Conservation (phyloP, 92 coral and sea anemone genomes). For the Heliopora coerulea region DNA sequence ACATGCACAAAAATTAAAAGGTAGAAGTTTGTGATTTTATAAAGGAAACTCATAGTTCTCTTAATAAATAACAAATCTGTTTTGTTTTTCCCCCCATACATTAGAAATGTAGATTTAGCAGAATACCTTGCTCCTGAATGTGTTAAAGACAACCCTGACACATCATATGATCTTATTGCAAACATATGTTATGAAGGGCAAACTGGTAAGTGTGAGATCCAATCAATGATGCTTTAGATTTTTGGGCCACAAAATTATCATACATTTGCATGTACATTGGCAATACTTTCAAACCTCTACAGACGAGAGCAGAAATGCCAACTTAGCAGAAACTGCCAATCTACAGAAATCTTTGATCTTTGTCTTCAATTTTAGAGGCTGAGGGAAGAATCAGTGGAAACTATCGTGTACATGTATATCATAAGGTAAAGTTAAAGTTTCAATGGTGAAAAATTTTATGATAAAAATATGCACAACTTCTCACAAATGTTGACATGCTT, state of each 20-base stretch:
- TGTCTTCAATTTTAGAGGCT: conserved; percentile 27
- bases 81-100: no score
- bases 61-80: background rate
- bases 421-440: no score
- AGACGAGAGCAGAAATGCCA: no score
- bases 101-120: conserved; percentile 88
- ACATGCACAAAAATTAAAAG: background rate
- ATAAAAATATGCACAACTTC: no score
- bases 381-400: conserved; percentile 59
- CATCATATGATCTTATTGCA: conserved; percentile 92
- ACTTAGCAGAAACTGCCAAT: no score
- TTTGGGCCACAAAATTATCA: no score
- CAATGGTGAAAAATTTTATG: no score
- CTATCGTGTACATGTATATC: conserved; percentile 84
- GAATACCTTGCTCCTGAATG: conserved; percentile 82
- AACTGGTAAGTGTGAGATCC: conserved; percentile 53
- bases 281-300: no score
- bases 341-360: background rate
- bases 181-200: conserved; percentile 97
- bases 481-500: no score
- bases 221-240: no score
- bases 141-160: conserved; percentile 81
- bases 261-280: no score
- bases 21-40: background rate
- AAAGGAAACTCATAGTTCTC: no score